Base-by-base conservation (phyloP, 2,888 invertebrate genomes). In the Orthosia incerta region DNA sequence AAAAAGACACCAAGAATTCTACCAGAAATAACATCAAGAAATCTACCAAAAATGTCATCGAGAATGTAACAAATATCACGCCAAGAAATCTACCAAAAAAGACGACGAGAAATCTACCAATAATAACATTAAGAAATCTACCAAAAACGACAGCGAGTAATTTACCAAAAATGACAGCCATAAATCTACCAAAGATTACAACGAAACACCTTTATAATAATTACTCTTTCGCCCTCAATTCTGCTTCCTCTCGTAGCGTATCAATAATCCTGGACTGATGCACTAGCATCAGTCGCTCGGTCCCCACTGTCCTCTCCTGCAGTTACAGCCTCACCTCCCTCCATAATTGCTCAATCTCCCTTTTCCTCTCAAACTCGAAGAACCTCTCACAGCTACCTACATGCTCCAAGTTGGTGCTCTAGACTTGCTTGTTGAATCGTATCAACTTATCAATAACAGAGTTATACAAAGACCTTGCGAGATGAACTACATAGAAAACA, bases 191-290 rank as follows among this genome's bases (percentile, higher is more conserved):
- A 31, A 31, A 7, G 31, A 31, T 26, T 26, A 26, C 26, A 26
- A 3, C 26, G 26, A 31, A 31, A 31, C 31, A 31, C 7, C 31
- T 31, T 31, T 31, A 5, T 31, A 31, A 31, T 31, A 31, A 31
- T 31, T 31, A 31, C 7, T 31, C 0, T 31, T 5, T 31, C 31
- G 31, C 87, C 79, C 45, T 94, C 89, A 95, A 76, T 90, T 91
- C 57, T 88, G 90, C 60, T 91, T 93, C 74, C 86, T 89, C 79
- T 95, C 94, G 85, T n/a, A 95, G 78, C 68, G 95, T 88, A 16
- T 87, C 89, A 39, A 95, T 85, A 16, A 95, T 95, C 85, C 86
- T 94, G 0, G 92, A 86, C 2, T 95, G 75, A 70, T 94, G 91
- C n/a, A 85, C 75, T 76, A 94, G 73, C 74, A 95, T 89, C 23